Conservation (phyloP, 37 sponge, comb jelly and placozoan genomes). For the Tethya wilhelma region DNA sequence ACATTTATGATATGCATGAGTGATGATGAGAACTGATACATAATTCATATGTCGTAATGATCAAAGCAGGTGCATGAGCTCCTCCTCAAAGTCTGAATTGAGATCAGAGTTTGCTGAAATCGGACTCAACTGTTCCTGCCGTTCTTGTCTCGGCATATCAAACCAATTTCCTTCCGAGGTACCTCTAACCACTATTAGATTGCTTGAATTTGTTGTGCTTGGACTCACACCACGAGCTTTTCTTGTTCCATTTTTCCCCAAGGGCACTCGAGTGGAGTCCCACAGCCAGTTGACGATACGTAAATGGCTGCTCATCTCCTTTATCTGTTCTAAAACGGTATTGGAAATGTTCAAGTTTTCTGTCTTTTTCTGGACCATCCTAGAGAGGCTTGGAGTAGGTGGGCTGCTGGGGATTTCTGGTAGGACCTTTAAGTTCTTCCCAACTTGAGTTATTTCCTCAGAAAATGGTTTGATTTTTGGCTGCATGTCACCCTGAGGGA, state of each 20-base stretch:
- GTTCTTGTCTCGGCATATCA: conserved; percentile 1
- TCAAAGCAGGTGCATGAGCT: background rate
- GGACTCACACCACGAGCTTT: background rate
- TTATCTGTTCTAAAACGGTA: conserved; percentile 5
- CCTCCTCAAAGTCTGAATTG: conserved; percentile 27
- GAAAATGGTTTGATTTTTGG: too few species aligned
- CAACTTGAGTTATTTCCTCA: too few species aligned
- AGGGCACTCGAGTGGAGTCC: conserved; percentile 4
- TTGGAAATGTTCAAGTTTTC: conserved; percentile 10
- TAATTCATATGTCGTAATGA: too few species aligned
- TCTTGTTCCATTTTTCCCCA: background rate
- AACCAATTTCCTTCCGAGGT: conserved; percentile 10
- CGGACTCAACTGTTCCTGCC: conserved; percentile 9
- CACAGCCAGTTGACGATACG: conserved; percentile 20
- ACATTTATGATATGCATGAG: too few species aligned
- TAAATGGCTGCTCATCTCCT: conserved; percentile 22
- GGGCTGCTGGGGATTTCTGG: background rate
- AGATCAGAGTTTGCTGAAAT: conserved; percentile 17
- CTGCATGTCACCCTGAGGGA: background rate
- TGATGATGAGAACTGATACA: too few species aligned
- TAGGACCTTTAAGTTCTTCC: too few species aligned
- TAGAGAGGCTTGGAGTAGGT: background rate
- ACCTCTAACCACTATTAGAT: conserved; percentile 15
- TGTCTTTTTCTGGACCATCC: conserved; percentile 23
- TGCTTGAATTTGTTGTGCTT: conserved; percentile 2